phyloP scores from a whole-genome alignment of 1,140 invertebrate genomes.

The Aphidius ervi region DNA sequence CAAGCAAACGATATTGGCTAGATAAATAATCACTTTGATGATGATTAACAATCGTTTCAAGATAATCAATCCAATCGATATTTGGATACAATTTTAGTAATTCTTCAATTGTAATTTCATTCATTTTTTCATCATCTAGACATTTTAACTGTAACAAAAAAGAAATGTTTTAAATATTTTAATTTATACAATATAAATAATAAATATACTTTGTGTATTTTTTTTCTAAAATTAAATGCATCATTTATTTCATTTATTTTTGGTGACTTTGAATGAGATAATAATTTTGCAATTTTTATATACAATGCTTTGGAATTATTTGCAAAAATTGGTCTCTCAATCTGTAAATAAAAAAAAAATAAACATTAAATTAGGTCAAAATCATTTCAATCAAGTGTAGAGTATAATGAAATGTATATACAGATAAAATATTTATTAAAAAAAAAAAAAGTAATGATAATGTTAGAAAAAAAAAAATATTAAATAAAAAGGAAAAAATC shows the following conservation, averaged over 20 bases:
- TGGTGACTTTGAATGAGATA: conserved; percentile 7
- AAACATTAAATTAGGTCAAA: conserved; percentile 8
- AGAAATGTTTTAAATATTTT: not conserved
- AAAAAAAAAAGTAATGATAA: too few relatives aligned
- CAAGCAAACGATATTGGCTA: conserved; percentile 13
- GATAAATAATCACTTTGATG: conserved; percentile 20
- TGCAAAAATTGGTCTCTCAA: conserved; percentile 18
- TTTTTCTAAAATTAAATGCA: conserved; percentile 17
- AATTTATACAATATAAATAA: not conserved
- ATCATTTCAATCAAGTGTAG: too few relatives aligned
- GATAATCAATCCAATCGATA: conserved; percentile 23
- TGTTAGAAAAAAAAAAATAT: not conserved
- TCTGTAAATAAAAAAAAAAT: not conserved
- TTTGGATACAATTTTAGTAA: conserved; percentile 19
- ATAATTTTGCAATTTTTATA: conserved; percentile 16
- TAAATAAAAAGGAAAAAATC: not conserved
- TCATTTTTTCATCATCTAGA: not conserved
- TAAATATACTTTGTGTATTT: conserved; percentile 14
- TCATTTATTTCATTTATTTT: conserved; percentile 18
- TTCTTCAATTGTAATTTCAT: conserved; percentile 18
- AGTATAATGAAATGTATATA: too few relatives aligned
- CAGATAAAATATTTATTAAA: too few relatives aligned
- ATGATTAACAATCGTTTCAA: conserved; percentile 16
- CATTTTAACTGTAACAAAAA: conserved; percentile 9
- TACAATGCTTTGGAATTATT: conserved; percentile 10